phyloP scores from a whole-genome alignment of 37 sponge, comb jelly and placozoan species.

The Agelas oroides region DNA sequence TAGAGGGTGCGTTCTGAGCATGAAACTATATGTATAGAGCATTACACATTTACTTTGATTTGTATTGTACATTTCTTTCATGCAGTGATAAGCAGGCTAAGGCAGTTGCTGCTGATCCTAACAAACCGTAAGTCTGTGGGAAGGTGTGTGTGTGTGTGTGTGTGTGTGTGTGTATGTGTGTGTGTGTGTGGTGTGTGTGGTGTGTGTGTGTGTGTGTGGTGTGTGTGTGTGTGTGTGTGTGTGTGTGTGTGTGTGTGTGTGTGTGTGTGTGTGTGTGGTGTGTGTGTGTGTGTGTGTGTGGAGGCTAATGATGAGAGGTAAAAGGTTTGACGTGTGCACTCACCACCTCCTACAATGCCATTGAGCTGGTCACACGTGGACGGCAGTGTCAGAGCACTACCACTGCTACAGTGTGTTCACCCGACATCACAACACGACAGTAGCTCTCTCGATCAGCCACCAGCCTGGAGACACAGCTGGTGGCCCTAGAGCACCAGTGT shows the following conservation, averaged over 20 bases:
- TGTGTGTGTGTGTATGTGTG: conserved; percentile 1
- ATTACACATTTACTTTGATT: too few species aligned
- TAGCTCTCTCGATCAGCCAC: not conserved
- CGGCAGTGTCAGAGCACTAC: not conserved
- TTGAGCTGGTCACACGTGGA: not conserved
- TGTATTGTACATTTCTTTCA: not conserved
- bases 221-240: not conserved
- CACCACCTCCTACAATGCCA: not conserved
- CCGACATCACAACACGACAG: not conserved
- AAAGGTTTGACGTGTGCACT: conserved; percentile 73
- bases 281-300: conserved; percentile 1
- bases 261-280: conserved; percentile 19
- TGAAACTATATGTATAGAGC: too few species aligned
- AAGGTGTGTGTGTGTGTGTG: not conserved
- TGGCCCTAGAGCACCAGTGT: not conserved
- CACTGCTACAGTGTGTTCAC: not conserved
- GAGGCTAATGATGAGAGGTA: conserved; percentile 85
- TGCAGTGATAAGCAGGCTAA: conserved; percentile 90
- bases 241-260: not conserved
- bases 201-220: conserved; percentile 5
- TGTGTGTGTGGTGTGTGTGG: not conserved
- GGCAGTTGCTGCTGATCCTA: conserved; percentile 52
- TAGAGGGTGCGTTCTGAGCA: too few species aligned
- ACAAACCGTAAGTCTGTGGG: conserved; percentile 71
- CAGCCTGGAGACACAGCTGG: not conserved